A percentile compares a stretch with the other conserved stretches of the same genome.
These are phyloP conservation scores for Paramormyrops kingsleyae DNA, from an alignment of 2,113 vertebrate genomes.

Conservation along the genomic window DNA sequence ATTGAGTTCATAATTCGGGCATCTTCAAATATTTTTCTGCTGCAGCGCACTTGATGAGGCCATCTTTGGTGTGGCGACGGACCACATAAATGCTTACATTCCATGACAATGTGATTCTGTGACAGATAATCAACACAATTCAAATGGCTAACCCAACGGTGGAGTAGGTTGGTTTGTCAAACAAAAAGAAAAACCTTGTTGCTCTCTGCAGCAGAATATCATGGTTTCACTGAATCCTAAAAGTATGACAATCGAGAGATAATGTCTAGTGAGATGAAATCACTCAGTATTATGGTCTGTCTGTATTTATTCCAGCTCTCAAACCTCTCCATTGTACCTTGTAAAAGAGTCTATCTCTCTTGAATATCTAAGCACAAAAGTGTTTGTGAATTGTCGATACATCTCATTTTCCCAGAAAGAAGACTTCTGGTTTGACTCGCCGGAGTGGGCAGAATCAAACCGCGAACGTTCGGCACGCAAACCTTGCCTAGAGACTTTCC, in stretches of 20 bases:
- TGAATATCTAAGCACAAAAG: slow-evolving; percentile 51
- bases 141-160: not conserved
- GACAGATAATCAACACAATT: not conserved
- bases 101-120: not conserved
- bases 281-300: not conserved
- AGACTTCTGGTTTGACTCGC: slow-evolving; percentile 27
- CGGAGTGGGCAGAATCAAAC: slow-evolving; percentile 46
- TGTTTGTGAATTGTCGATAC: slow-evolving; percentile 27
- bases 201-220: not conserved
- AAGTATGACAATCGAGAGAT: slow-evolving; percentile 17
- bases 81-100: not conserved
- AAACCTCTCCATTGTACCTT: not conserved
- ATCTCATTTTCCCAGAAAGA: slow-evolving; percentile 10
- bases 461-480: slow-evolving; percentile 23
- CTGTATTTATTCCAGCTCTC: not conserved
- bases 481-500: slow-evolving; percentile 42
- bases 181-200: not conserved
- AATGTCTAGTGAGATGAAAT: slow-evolving; percentile 10
- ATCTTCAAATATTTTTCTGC: not conserved
- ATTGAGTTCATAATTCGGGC: slow-evolving; percentile 2
- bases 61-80: not conserved
- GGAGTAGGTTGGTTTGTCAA: not conserved
- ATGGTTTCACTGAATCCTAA: not conserved
- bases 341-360: slow-evolving; percentile 12
- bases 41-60: not conserved